Conservation (phyloP, 2,888 invertebrate genomes). For the Azorinus chamasolen region DNA sequence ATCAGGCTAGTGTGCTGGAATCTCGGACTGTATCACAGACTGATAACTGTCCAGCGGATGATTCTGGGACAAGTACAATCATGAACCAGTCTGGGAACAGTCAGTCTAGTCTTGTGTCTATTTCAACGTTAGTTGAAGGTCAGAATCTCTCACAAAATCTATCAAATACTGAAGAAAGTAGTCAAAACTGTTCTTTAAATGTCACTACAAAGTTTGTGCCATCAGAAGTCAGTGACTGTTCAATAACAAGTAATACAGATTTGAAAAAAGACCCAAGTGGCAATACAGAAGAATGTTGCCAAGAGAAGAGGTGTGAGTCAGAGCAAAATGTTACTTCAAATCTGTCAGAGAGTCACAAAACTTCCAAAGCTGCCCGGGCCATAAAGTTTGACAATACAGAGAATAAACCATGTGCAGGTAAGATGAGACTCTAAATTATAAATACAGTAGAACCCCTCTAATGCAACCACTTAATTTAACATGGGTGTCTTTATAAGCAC, state of each 20-base stretch:
- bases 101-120: conserved; percentile 53
- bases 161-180: conserved; percentile 31
- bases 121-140: conserved; percentile 54
- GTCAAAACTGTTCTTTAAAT: neutral
- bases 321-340: neutral
- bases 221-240: neutral
- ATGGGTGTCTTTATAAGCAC: too few relatives aligned
- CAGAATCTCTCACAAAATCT: conserved; percentile 57
- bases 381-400: conserved; percentile 46
- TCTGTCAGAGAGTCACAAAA: conserved; percentile 1
- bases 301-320: neutral
- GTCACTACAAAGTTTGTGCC: neutral
- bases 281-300: neutral
- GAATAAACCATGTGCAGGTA: neutral
- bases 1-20: too few relatives aligned
- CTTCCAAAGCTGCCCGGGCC: conserved; percentile 30
- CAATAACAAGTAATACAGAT: neutral
- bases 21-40: neutral
- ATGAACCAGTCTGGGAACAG: conserved; percentile 57
- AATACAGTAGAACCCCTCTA: too few relatives aligned
- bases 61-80: conserved; percentile 58
- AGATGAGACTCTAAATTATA: too few relatives aligned
- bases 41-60: conserved; percentile 37
- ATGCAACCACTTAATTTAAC: too few relatives aligned
- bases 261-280: neutral